phyloP scores from a whole-genome alignment of 2,113 vertebrate genomes.

The Pomatorhinus ruficollis region DNA sequence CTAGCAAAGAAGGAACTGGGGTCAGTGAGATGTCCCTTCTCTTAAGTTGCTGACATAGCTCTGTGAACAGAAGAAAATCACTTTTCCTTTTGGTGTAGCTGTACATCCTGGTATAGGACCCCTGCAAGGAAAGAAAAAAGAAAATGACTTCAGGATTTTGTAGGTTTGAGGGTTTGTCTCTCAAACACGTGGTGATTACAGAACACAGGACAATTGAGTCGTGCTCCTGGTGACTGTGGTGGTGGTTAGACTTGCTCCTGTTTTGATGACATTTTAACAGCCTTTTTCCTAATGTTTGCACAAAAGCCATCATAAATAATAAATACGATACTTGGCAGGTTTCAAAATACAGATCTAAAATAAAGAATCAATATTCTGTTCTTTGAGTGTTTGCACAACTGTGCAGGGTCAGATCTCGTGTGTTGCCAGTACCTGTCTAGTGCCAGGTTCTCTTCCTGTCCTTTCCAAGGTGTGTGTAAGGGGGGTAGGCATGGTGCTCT shows the following conservation, averaged over 20 bases:
- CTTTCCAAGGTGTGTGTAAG: not conserved
- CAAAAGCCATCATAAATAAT: not conserved
- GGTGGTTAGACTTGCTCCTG: not conserved
- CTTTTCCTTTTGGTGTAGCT: not conserved
- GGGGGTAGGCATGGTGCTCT: not conserved
- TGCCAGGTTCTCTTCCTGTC: not conserved
- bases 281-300: not conserved
- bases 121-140: not conserved
- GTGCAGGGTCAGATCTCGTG: not conserved
- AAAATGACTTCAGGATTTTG: not conserved
- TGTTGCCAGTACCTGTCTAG: not conserved
- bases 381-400: not conserved
- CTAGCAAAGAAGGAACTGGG: not conserved
- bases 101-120: not conserved
- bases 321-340: not conserved
- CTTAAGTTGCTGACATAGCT: not conserved
- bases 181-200: not conserved
- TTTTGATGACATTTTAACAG: not conserved
- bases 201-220: not conserved
- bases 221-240: not conserved
- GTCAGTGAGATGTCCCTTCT: not conserved
- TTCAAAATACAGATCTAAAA: not conserved
- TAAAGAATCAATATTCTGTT: not conserved
- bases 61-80: not conserved
- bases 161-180: not conserved